phyloP scores from a whole-genome alignment of 1,140 invertebrate species.

The Tenebrio molitor region DNA sequence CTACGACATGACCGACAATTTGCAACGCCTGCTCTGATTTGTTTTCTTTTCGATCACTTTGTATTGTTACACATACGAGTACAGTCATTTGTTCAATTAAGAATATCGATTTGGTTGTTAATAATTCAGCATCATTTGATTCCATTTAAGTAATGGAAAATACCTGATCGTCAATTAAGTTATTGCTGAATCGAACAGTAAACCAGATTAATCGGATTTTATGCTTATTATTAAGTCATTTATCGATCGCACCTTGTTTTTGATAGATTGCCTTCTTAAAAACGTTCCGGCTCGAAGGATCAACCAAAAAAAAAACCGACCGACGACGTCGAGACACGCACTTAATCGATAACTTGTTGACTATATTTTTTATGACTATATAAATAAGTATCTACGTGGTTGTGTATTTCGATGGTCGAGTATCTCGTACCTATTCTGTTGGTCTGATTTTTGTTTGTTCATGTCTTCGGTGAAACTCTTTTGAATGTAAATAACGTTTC shows the following conservation, averaged over 20 bases:
- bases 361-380: not conserved
- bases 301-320: no score
- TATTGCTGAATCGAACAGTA: slow-evolving; percentile 19
- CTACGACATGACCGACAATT: no score
- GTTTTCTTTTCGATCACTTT: no score
- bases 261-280: no score
- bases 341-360: slow-evolving; percentile 8
- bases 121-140: slow-evolving; percentile 7
- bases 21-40: no score
- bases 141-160: slow-evolving; percentile 28
- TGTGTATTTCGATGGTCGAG: not conserved
- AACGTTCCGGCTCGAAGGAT: no score
- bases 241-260: no score
- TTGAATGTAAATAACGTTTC: slow-evolving; percentile 40
- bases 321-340: no score
- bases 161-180: slow-evolving; percentile 23
- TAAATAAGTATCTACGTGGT: not conserved
- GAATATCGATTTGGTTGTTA: slow-evolving; percentile 26
- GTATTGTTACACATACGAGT: no score
- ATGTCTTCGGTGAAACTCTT: slow-evolving; percentile 21
- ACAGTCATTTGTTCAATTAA: slow-evolving; percentile 11
- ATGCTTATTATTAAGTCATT: slow-evolving; percentile 18
- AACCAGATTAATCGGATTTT: slow-evolving; percentile 15
- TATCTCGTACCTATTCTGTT: slow-evolving; percentile 2
- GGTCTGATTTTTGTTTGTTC: slow-evolving; percentile 35